Evolutionary conservation across 1,140 invertebrate species (phyloP).

Genomic region (Pteromalus puparum): DNA sequence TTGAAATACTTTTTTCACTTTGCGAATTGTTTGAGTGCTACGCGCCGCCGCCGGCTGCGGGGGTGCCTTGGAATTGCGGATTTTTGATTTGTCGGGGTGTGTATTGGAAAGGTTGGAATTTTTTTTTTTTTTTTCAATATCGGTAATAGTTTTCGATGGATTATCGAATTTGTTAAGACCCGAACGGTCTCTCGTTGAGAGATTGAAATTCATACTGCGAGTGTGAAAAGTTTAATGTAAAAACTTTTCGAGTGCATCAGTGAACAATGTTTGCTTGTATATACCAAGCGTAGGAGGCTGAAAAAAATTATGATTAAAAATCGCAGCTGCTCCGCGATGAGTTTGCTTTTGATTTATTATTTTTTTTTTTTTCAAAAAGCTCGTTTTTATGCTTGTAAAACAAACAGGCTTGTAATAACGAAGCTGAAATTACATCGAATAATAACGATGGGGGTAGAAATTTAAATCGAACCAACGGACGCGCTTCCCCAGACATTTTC

Average conservation of each 20-base stretch:
- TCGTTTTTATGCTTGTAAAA: too few species aligned
- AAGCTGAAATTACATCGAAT: too few species aligned
- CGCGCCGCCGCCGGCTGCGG: neutral
- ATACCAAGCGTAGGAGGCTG: too few species aligned
- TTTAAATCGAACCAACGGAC: too few species aligned
- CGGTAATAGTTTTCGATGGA: neutral
- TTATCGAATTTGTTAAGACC: neutral
- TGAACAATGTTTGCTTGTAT: neutral
- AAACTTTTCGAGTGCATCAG: neutral
- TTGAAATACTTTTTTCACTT: conserved; percentile 49
- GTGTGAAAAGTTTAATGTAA: neutral
- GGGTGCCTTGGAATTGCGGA: conserved; percentile 11
- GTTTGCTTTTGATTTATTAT: too few species aligned
- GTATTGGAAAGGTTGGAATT: neutral
- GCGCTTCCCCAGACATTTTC: too few species aligned
- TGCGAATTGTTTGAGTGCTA: conserved; percentile 21
- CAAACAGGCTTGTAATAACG: too few species aligned
- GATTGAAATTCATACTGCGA: neutral
- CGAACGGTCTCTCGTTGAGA: neutral
- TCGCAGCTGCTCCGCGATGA: neutral
- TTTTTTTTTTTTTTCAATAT: neutral
- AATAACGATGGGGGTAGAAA: too few species aligned
- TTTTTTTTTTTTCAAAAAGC: too few species aligned
- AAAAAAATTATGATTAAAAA: neutral
- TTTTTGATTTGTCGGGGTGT: conserved; percentile 40